Base-by-base conservation (phyloP, 2,888 invertebrate species). In the Altica lythri region DNA sequence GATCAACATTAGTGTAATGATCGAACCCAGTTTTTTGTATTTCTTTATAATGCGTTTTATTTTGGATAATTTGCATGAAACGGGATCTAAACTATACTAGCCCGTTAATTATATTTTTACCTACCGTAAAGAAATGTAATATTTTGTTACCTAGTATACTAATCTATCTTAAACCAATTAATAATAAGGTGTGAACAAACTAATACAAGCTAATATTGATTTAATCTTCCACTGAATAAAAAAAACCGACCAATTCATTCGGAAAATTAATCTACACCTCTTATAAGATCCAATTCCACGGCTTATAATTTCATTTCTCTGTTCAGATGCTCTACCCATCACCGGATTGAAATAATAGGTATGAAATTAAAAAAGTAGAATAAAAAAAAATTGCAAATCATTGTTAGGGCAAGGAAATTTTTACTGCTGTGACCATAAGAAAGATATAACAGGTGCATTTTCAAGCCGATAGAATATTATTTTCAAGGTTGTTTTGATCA, bases 181-280 rank as follows among this genome's bases (percentile, higher is more conserved):
- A 14, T 34, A 34, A 56, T 53, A 30, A 44, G 34, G 35, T 57
- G 50, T 60, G 55, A 59, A 55, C 51, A 53, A 44, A 55, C 48
- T 60, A 57, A 52, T 54, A 54, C 52, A 48, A 46, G 38, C 52
- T 57, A 60, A 60, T 60, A 60, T 60, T 60, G 57, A 60, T 60
- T 57, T 55, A 55, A 55, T 47, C 50, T 55, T 54, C 43, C 47
- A 50, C 29, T 52, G 32, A 42, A 53, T 47, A 38, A 38, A 34
- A 48, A 50, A 51, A 46, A 40, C 60, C 60, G 57, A 55, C 57
- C 57, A 60, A 60, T 57, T 60, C 60, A 53, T 44, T 52, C 49
- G 55, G 54, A 61, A 61, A 61, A 61, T 61, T 61, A 59, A 59
- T 59, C 54, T 52, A 57, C 61, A 50, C 61, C 61, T 61, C 59